Base-by-base conservation (phyloP, 2,888 invertebrate genomes). In the Mythimna impura region DNA sequence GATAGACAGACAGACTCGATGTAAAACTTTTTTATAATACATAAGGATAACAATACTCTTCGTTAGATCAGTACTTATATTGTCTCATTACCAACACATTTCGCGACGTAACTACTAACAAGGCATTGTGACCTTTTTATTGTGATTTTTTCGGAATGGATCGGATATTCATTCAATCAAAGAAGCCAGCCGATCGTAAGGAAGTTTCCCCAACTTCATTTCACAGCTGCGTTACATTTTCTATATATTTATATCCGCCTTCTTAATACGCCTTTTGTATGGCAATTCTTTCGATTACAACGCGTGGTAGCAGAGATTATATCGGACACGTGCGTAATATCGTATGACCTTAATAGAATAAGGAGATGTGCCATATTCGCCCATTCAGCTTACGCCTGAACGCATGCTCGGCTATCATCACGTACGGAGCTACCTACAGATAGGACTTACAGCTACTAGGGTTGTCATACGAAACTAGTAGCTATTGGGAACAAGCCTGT, bases 291-390 rank as follows among this genome's bases (percentile, higher is more conserved):
- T 82, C 79, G 75, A 89, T 89, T 88, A 85, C 74, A 85, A 86
- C 81, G 81, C 78, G 74, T 80, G 75, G 72, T 73, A 91, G 90
- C 90, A 88, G 83, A 91, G 92, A 91, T 91, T 83, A 88, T 90
- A 91, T 92, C 90, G 76, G 80, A 85, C 89, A 89, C 87, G 89
- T 87, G 87, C 86, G 86, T 88, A 89, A 89, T 89, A 89, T 89
- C 80, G 77, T 84, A 86, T 81, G 88, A 79, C 84, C 86, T 86
- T 92, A 92, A 91, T 90, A 92, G 91, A 93, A 93, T 91, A 90
- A 88, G 89, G 87, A 88, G 87, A 89, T 87, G 85, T 88, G 86
- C 86, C 80, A 86, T 89, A 83, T 86, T 80, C 72, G 68, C 79
- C 73, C 80, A 79, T 88, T 88, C 81, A 79, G 73, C 78, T 87